Percentiles rank a stretch among this genome's conserved stretches.
Conservation (phyloP, 2,797 vertebrate species). For the Pachyuromys duprasi region DNA sequence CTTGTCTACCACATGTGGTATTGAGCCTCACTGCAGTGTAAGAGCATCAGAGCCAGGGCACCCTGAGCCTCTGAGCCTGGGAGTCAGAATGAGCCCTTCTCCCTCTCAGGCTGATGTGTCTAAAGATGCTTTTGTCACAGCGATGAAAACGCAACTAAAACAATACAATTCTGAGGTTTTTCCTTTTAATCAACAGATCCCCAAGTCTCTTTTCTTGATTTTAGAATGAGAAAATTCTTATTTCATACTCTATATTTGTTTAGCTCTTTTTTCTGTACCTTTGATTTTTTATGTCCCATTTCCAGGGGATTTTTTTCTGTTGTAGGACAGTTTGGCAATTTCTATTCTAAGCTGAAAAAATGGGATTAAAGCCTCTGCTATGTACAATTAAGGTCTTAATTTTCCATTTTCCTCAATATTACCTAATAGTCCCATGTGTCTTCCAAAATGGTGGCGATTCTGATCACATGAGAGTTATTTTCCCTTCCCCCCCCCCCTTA, state of each 20-base stretch:
- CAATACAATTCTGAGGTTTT: slow-evolving; percentile 23
- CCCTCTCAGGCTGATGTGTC: background rate
- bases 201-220: slow-evolving; percentile 38
- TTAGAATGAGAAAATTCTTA: background rate
- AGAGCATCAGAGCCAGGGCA: background rate
- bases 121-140: background rate
- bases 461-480: background rate
- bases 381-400: background rate
- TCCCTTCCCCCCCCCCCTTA: no score
- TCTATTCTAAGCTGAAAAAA: background rate
- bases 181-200: background rate
- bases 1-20: background rate
- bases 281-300: background rate
- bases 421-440: background rate
- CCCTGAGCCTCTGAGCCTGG: background rate
- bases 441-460: slow-evolving; percentile 35
- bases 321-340: background rate
- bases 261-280: background rate
- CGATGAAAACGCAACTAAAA: background rate
- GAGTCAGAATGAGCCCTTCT: background rate
- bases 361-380: slow-evolving; percentile 1
- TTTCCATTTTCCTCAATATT: background rate
- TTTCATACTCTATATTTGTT: background rate
- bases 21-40: background rate
- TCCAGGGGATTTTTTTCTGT: background rate